Conservation (phyloP, 2,888 invertebrate genomes). For the Allygus modestus region DNA sequence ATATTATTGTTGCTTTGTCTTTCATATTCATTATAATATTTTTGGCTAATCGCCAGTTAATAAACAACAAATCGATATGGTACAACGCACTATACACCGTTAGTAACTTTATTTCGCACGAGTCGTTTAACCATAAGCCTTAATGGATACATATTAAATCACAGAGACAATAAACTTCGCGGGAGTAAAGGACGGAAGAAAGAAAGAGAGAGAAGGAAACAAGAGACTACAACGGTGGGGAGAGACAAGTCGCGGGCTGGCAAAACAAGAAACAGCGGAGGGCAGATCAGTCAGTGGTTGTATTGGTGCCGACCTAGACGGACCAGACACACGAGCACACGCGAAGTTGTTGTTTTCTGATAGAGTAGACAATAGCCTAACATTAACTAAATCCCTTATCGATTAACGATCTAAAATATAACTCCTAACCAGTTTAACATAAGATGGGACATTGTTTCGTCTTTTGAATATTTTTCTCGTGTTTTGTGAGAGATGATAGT, state of each 20-base stretch:
- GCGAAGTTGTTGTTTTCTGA: constrained; percentile 55
- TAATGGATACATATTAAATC: too few relatives aligned
- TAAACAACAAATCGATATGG: too few relatives aligned
- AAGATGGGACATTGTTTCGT: constrained; percentile 53
- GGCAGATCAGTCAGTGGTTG: constrained; percentile 53
- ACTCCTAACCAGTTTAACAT: constrained; percentile 17
- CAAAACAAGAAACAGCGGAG: constrained; percentile 40
- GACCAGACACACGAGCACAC: constrained; percentile 38
- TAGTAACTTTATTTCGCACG: too few relatives aligned
- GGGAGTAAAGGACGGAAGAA: background rate
- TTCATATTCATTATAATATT: too few relatives aligned
- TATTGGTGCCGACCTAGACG: constrained; percentile 55
- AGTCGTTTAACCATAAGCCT: too few relatives aligned
- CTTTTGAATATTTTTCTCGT: background rate
- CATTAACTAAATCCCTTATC: too few relatives aligned
- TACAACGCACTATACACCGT: too few relatives aligned
- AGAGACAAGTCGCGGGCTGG: constrained; percentile 1
- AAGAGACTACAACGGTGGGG: constrained; percentile 23
- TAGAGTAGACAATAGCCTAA: constrained; percentile 60
- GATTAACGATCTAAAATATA: constrained; percentile 44
- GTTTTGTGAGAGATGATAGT: constrained; percentile 58
- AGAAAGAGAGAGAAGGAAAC: constrained; percentile 15
- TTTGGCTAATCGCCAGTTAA: too few relatives aligned
- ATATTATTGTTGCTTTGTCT: too few relatives aligned
- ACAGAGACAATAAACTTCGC: background rate